A percentile compares a stretch with the other conserved stretches of the same genome.
These are phyloP conservation scores for Zaprionus inermis DNA, from an alignment of 1,140 invertebrate species.

Conservation along the genomic window DNA sequence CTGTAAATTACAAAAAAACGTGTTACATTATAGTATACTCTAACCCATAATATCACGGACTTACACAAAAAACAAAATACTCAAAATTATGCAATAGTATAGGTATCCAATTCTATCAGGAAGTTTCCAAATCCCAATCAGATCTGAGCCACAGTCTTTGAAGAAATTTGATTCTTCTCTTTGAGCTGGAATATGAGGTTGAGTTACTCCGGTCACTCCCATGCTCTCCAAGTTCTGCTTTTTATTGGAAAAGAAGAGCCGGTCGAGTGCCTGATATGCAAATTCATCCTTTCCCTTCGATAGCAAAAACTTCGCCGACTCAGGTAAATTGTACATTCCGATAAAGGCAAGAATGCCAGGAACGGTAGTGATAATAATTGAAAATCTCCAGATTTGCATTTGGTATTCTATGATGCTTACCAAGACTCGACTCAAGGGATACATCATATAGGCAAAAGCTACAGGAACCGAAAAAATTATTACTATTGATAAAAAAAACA, in stretches of 20 bases:
- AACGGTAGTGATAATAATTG: not conserved
- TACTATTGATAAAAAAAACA: not conserved
- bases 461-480: not conserved
- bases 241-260: slow-evolving; percentile 3
- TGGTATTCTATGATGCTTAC: not conserved
- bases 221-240: not conserved
- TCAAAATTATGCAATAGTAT: not conserved
- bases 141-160: slow-evolving; percentile 9
- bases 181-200: not conserved
- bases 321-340: slow-evolving; percentile 1
- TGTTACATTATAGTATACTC: not conserved
- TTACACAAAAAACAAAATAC: not conserved
- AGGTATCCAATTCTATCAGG: not conserved
- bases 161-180: not conserved
- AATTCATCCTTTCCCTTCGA: not conserved
- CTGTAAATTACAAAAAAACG: not conserved
- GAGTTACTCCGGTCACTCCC: slow-evolving; percentile 18
- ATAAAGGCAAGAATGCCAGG: slow-evolving; percentile 11
- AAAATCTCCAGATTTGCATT: slow-evolving; percentile 19
- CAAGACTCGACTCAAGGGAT: not conserved
- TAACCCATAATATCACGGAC: not conserved
- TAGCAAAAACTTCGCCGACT: slow-evolving; percentile 32
- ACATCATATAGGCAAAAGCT: slow-evolving; percentile 4
- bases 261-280: slow-evolving; percentile 26
- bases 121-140: not conserved